Evolutionary conservation across 2,888 invertebrate species (phyloP), one percentile per base, ranked within the genome.

Genomic region (Mesochorus sp.): DNA sequence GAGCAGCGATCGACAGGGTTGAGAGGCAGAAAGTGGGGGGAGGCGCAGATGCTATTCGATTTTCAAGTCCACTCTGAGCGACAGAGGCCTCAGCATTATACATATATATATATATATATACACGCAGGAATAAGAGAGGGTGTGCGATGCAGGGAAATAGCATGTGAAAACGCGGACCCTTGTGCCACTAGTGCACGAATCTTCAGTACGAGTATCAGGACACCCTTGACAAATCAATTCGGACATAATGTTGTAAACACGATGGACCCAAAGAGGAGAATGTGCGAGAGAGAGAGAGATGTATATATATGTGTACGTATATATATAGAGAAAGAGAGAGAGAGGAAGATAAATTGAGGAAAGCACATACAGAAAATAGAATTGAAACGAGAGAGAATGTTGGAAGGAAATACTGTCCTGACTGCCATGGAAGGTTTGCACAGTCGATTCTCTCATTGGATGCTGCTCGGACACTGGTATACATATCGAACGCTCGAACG

Each of bases 201-300:
- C 66, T 76, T 57, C 76, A 24, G 51, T 64, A 76, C 79, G 44
- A 70, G 70, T 62, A 53, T 55, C 71, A 51, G 62, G 61, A 68
- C 80, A 82, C 82, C 84, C 85, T 85, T 86, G 87, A 88, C 87
- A 86, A 90, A 90, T 90, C 90, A 88, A 89, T 89, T 89, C 86
- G 85, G 87, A 85, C 89, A 84, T 89, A 86, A 87, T 84, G 86
- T 84, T 86, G 89, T 87, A 88, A 89, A 89, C 86, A 89, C 85
- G 87, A 81, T 80, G 81, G 49, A 57, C 76, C 82, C 77, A 73
- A 72, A 81, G 76, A 82, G 68, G 76, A 64, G 53, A 61, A 62
- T 42, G 49, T 37, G 42, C 17, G 24, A 37, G 57, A n/a, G n/a
- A n/a, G n/a, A n/a, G n/a, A n/a, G n/a, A n/a, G n/a, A n/a, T n/a